These are phyloP conservation scores for Rhopalosiphum padi DNA, from an alignment of 1,140 invertebrate species.

Conservation along the genomic window DNA sequence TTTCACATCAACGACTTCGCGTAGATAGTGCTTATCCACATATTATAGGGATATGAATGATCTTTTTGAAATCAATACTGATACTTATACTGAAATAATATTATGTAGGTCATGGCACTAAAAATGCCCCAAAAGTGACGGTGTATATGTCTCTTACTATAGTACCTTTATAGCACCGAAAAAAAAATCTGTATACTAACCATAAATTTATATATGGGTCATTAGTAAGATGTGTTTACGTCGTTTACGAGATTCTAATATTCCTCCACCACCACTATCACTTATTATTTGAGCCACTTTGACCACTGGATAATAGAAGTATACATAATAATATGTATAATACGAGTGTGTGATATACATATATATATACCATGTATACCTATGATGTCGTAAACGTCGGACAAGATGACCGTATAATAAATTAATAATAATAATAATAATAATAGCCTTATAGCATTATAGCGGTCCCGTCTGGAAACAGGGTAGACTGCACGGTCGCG, in stretches of 20 bases:
- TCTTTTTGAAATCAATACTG: background rate
- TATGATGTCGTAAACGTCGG: background rate
- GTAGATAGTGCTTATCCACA: no score
- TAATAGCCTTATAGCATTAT: background rate
- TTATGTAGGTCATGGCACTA: background rate
- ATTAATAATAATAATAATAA: conserved; percentile 6
- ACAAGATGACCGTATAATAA: background rate
- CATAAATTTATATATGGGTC: background rate
- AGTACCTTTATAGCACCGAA: background rate
- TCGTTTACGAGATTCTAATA: background rate
- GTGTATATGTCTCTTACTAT: background rate
- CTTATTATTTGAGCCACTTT: background rate
- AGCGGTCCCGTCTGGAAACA: background rate
- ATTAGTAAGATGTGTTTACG: background rate
- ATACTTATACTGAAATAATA: background rate
- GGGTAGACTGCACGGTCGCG: background rate
- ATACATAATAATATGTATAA: background rate
- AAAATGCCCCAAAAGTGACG: background rate
- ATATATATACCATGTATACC: background rate
- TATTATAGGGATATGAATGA: background rate
- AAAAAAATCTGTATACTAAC: background rate
- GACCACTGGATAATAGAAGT: background rate
- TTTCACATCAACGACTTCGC: no score
- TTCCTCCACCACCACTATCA: background rate
- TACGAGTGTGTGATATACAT: background rate